phyloP scores from a whole-genome alignment of 2,888 invertebrate genomes.

The Phyto melanocephala region DNA sequence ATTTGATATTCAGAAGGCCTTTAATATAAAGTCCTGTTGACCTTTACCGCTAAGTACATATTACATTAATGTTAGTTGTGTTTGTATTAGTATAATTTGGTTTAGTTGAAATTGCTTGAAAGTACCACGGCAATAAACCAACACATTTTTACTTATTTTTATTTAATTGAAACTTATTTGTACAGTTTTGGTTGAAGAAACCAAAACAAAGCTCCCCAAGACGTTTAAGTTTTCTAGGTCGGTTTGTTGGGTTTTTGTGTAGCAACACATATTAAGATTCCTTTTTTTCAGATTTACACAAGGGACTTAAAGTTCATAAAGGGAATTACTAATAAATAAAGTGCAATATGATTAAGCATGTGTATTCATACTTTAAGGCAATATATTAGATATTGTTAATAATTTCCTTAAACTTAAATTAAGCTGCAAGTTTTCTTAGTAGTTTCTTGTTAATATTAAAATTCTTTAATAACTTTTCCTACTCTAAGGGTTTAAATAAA shows the following conservation, averaged over 20 bases:
- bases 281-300: not conserved
- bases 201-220: slow-evolving; percentile 11
- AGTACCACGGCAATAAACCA: slow-evolving; percentile 49
- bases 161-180: slow-evolving; percentile 61
- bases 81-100: slow-evolving; percentile 34
- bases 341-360: too few species aligned
- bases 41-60: too few species aligned
- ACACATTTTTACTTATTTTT: slow-evolving; percentile 54
- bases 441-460: too few species aligned
- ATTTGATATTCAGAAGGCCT: too few species aligned
- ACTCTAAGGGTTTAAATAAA: too few species aligned
- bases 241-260: not conserved
- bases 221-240: not conserved
- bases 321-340: not conserved
- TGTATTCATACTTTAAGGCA: too few species aligned
- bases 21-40: too few species aligned
- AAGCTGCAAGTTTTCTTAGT: too few species aligned
- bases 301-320: not conserved
- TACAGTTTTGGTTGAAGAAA: not conserved
- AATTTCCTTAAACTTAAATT: too few species aligned
- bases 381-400: too few species aligned
- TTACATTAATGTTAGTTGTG: not conserved
- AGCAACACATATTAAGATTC: not conserved
- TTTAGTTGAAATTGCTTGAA: slow-evolving; percentile 21
- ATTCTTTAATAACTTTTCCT: too few species aligned